A percentile compares a stretch with the other conserved stretches of the same genome.
These are phyloP conservation scores for Apamea anceps DNA, from an alignment of 2,888 invertebrate species.

Conservation along the genomic window DNA sequence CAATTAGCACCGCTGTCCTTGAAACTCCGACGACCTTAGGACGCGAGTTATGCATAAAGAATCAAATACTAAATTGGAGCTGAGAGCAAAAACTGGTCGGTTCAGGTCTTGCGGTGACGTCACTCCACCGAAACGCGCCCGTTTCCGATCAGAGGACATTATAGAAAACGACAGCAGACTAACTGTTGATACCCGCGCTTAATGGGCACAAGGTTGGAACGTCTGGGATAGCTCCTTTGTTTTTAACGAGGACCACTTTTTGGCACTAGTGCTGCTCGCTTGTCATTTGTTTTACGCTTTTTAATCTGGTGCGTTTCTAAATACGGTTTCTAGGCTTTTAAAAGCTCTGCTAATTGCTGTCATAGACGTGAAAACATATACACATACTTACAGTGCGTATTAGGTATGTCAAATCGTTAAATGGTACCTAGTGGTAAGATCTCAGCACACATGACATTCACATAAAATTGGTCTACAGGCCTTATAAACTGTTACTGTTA, in stretches of 20 bases:
- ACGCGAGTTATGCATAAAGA: slow-evolving; percentile 88
- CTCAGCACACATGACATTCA: neutral
- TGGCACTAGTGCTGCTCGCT: slow-evolving; percentile 11
- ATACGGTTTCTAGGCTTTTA: neutral
- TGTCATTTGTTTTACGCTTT: slow-evolving; percentile 19
- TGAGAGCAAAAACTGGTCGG: slow-evolving; percentile 84
- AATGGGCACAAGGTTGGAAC: slow-evolving; percentile 73
- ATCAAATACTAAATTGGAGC: slow-evolving; percentile 88
- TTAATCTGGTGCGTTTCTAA: neutral
- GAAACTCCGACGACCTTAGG: slow-evolving; percentile 87
- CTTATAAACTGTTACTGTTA: neutral
- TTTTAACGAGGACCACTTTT: slow-evolving; percentile 44
- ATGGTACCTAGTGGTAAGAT: neutral
- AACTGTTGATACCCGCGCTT: slow-evolving; percentile 73
- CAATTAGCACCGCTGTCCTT: slow-evolving; percentile 84
- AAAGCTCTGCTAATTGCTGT: neutral
- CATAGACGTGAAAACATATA: neutral
- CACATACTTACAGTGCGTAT: neutral
- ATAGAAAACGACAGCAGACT: slow-evolving; percentile 79
- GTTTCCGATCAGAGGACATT: slow-evolving; percentile 78
- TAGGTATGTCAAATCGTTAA: neutral
- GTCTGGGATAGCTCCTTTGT: slow-evolving; percentile 68
- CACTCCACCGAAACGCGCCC: slow-evolving; percentile 78
- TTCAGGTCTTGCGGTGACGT: slow-evolving; percentile 80
- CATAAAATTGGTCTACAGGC: neutral